These are phyloP conservation scores for Nomia melanderi DNA, from an alignment of 1,140 invertebrate species.

Conservation along the genomic window DNA sequence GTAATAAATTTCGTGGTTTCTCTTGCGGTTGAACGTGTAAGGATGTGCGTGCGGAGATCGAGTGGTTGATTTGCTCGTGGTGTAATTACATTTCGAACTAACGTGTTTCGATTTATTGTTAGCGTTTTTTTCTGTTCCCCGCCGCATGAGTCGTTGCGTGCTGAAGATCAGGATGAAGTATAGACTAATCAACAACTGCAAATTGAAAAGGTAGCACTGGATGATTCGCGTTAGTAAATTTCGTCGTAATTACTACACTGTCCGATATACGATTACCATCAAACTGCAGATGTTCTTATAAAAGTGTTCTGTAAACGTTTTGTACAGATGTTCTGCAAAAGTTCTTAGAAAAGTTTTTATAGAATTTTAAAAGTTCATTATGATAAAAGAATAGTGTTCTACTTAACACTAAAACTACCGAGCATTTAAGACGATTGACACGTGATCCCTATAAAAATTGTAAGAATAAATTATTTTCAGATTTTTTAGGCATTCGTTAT, in stretches of 20 bases:
- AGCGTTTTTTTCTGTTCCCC: neutral
- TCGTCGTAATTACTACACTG: neutral
- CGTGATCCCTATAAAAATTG: no score
- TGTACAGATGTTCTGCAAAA: no score
- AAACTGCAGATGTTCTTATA: no score
- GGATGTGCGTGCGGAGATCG: conserved; percentile 22
- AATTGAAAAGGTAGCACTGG: neutral
- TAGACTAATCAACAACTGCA: neutral
- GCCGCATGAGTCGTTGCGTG: neutral
- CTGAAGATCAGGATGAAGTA: neutral
- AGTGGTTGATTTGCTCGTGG: neutral
- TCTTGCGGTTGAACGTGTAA: neutral
- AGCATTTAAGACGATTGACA: no score
- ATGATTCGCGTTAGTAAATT: neutral
- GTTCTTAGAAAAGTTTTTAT: no score
- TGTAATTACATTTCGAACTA: neutral
- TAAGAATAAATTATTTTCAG: no score
- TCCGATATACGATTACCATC: neutral
- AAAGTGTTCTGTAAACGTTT: no score
- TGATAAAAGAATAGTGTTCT: no score
- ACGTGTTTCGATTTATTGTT: neutral
- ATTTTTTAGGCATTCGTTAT: no score
- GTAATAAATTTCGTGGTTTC: neutral
- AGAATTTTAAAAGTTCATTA: no score
- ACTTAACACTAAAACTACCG: no score